These are phyloP conservation scores for Drosophila neotestacea DNA, from an alignment of 2,888 invertebrate genomes.

Conservation along the genomic window DNA sequence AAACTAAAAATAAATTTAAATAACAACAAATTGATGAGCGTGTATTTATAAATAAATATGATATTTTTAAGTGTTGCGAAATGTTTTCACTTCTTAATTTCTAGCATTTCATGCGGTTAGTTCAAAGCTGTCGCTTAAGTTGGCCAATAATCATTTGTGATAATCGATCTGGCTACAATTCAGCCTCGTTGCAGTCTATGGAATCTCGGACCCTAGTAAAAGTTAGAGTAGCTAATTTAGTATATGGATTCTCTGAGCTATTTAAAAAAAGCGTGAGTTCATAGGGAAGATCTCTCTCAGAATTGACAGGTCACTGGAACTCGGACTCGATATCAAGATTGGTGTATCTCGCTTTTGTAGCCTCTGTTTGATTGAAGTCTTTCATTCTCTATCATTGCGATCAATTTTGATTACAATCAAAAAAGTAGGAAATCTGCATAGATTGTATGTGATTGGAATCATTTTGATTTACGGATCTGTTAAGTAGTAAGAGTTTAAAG, in stretches of 20 bases:
- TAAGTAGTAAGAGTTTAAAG: too few species aligned
- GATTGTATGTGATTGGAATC: too few species aligned
- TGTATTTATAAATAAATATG: conserved; percentile 8
- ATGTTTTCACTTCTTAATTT: conserved; percentile 46
- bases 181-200: conserved; percentile 17
- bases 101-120: conserved; percentile 3
- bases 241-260: background rate
- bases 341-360: too few species aligned
- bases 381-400: too few species aligned
- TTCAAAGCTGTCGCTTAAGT: conserved; percentile 14
- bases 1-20: conserved; percentile 31
- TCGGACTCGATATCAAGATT: too few species aligned
- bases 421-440: too few species aligned
- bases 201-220: conserved; percentile 1
- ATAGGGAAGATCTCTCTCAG: too few species aligned
- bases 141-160: conserved; percentile 17
- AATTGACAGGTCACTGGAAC: too few species aligned
- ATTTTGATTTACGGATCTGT: too few species aligned
- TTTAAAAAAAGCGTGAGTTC: too few species aligned
- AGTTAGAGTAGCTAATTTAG: background rate
- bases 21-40: conserved; percentile 3
- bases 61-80: conserved; percentile 8
- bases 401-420: too few species aligned
- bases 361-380: too few species aligned
- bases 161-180: conserved; percentile 24